Evolutionary conservation across 35 echinoderm and acorn worm genomes (phyloP).

Genomic region (Holothuria glaberrima): DNA sequence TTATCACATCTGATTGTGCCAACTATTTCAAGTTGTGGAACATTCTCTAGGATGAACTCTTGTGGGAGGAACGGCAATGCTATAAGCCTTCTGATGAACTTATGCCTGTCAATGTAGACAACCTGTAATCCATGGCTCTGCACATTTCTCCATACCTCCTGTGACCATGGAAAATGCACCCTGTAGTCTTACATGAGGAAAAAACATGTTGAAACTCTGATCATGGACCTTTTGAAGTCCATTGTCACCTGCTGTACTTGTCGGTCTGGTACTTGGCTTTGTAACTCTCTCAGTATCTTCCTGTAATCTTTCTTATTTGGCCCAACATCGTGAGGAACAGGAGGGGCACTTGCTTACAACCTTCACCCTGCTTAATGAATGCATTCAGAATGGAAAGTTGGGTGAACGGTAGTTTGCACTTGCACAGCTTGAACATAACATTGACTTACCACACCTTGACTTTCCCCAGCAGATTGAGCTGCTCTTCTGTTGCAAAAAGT

Average conservation of each 20-base stretch:
- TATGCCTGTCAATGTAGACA: slow-evolving; percentile 10
- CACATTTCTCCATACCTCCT: slow-evolving; percentile 43
- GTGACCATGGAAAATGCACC: no score
- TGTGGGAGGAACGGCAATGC: slow-evolving; percentile 42
- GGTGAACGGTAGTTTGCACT: neutral
- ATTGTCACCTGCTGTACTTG: no score
- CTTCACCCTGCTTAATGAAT: neutral
- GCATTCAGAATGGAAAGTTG: neutral
- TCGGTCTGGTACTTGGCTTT: no score
- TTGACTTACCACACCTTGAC: slow-evolving; percentile 15
- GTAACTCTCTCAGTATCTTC: no score
- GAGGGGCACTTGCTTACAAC: neutral
- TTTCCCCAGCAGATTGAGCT: neutral
- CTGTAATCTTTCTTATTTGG: no score
- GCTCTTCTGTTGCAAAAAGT: neutral
- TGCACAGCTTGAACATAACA: slow-evolving; percentile 5
- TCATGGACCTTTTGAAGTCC: no score
- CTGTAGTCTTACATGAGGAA: neutral
- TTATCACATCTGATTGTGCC: no score
- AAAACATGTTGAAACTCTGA: no score
- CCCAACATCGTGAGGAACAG: neutral
- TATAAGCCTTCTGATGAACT: slow-evolving; percentile 51
- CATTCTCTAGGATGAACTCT: no score
- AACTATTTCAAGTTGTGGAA: no score
- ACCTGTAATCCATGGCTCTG: slow-evolving; percentile 18